Evolutionary conservation across 2,113 vertebrate genomes (phyloP), one percentile per base, ranked within the genome.

Genomic region (Peromyscus californicus): DNA sequence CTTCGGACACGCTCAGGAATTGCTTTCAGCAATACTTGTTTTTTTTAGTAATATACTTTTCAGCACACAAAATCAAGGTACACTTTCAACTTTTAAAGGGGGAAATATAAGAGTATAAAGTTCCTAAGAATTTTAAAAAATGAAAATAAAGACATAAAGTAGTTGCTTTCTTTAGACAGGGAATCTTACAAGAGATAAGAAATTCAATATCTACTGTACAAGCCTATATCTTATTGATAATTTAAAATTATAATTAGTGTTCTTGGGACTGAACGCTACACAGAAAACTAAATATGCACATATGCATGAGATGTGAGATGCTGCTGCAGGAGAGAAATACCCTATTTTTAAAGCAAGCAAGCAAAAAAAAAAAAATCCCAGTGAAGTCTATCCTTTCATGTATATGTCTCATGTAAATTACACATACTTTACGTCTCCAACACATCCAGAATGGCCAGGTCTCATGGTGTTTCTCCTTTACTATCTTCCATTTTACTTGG

Each of bases 171-270:
- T 96, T 97, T 94, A 96, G 89, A 95, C n/a, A 93, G 89, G 51
- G 45, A 97, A 91, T 96, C 92, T 97, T 97, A 89, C 11, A 89
- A 97, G 92, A 95, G 87, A 96, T 65, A 97, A 63, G 83, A 96
- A 97, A 97, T 97, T 93, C 94, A 96, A 91, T 87, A 97, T 97
- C 94, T 96, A 97, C 93, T 97, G 94, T 97, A 97, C 97, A 96
- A 96, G 95, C 93, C 39, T 97, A 57, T 96, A 97, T 97, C 90
- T 97, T 98, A 98, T 97, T 98, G 97, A 97, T 98, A 92, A 98
- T 98, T 98, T 98, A 96, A 98, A 98, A 98, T 97, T 98, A 97
- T 97, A 98, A 98, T 98, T 98, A 97, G 97, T 97, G 97, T 98
- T 98, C 94, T 93, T 97, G 97, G 95, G 96, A 97, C 93, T 57